A percentile compares a stretch with the other conserved stretches of the same genome.
These are phyloP conservation scores for Parnassius glacialis DNA, from an alignment of 2,888 invertebrate genomes.

Conservation along the genomic window DNA sequence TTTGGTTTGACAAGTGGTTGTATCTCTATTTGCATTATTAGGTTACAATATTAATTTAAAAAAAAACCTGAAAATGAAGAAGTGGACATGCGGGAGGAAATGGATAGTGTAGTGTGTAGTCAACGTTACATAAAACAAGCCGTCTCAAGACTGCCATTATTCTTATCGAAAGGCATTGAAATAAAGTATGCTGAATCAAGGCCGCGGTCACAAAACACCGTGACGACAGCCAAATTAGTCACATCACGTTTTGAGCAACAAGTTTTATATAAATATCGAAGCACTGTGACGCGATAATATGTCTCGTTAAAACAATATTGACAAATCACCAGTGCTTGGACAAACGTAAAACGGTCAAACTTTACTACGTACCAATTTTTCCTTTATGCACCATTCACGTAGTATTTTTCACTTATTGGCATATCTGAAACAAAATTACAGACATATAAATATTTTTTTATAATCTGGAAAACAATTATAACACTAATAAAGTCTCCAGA, in stretches of 20 bases:
- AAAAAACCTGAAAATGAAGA: too few relatives aligned
- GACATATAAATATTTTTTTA: too few relatives aligned
- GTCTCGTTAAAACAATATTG: conserved; percentile 26
- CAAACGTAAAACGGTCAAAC: not conserved
- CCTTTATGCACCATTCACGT: not conserved
- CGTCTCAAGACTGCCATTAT: not conserved
- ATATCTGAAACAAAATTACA: conserved; percentile 10
- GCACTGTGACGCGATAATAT: conserved; percentile 20
- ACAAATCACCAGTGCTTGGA: conserved; percentile 15
- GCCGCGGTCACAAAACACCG: conserved; percentile 18
- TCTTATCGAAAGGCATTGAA: conserved; percentile 20
- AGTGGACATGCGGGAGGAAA: too few relatives aligned
- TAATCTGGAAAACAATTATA: too few relatives aligned
- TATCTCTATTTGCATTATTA: too few relatives aligned
- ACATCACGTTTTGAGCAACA: conserved; percentile 25
- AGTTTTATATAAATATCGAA: conserved; percentile 18
- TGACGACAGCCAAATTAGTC: conserved; percentile 27
- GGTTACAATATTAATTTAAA: too few relatives aligned
- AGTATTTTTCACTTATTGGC: not conserved
- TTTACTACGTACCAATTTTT: conserved; percentile 2
- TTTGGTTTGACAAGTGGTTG: too few relatives aligned
- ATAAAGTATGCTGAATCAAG: conserved; percentile 28
- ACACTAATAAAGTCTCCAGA: too few relatives aligned
- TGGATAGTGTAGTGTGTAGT: not conserved
- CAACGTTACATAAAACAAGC: not conserved